phyloP scores from a whole-genome alignment of 2,888 invertebrate species.

The Sceliomorpha sp. region DNA sequence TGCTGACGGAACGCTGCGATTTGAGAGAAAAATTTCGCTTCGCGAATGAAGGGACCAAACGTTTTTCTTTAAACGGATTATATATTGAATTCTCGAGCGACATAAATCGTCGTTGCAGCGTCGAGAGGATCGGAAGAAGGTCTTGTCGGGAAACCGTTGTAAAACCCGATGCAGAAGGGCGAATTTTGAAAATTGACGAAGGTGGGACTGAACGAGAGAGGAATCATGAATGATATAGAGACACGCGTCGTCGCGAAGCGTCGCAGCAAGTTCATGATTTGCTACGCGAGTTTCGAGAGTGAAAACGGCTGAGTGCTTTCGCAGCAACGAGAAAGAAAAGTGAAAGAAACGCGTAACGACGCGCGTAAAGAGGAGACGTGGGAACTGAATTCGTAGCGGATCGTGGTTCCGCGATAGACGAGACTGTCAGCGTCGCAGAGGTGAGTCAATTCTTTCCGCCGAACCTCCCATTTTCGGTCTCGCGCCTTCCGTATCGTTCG shows the following conservation, averaged over 20 bases:
- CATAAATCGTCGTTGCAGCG: too few relatives aligned
- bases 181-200: neutral
- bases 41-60: too few relatives aligned
- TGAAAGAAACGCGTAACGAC: conserved; percentile 56
- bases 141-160: too few relatives aligned
- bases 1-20: too few relatives aligned
- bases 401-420: conserved; percentile 13
- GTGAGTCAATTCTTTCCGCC: conserved; percentile 22
- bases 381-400: conserved; percentile 60
- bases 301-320: conserved; percentile 66
- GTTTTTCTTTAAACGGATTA: too few relatives aligned
- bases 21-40: too few relatives aligned
- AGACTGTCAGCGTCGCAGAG: conserved; percentile 36
- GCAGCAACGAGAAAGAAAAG: conserved; percentile 52
- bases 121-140: too few relatives aligned
- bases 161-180: too few relatives aligned
- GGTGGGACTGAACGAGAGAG: neutral
- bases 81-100: too few relatives aligned
- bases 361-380: conserved; percentile 53
- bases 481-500: too few relatives aligned
- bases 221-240: conserved; percentile 58
- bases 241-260: conserved; percentile 56
- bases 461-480: too few relatives aligned
- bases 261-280: conserved; percentile 66
- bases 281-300: conserved; percentile 70